Conservation (phyloP, 2,113 vertebrate genomes). For the Sisor rabdophorus region DNA sequence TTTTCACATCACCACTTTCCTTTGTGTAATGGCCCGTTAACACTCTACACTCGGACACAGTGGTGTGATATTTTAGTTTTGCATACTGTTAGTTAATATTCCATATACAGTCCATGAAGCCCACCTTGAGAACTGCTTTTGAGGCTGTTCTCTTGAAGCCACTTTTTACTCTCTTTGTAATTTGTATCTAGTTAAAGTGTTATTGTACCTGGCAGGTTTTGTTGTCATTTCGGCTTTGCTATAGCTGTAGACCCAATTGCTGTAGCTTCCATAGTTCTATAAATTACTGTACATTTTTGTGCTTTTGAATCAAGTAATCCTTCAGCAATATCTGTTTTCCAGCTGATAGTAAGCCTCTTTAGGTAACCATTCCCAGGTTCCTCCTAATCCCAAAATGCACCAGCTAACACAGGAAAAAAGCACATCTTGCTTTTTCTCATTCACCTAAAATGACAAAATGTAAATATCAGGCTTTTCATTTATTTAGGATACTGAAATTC, state of each 20-base stretch:
- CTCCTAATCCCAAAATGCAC: slow-evolving; percentile 54
- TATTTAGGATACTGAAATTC: not conserved
- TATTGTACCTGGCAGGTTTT: slow-evolving; percentile 52
- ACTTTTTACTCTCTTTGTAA: slow-evolving; percentile 44
- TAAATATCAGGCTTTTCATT: not conserved
- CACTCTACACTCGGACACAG: slow-evolving; percentile 66
- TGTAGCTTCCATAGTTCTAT: slow-evolving; percentile 29
- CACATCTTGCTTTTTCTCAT: slow-evolving; percentile 44
- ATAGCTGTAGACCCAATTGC: not conserved
- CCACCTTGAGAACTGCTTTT: slow-evolving; percentile 54
- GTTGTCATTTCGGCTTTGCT: slow-evolving; percentile 52
- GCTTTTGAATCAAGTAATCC: slow-evolving; percentile 50
- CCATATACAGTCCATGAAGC: not conserved
- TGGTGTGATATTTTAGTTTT: not conserved
- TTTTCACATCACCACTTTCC: slow-evolving; percentile 46
- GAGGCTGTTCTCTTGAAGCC: slow-evolving; percentile 48
- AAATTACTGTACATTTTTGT: slow-evolving; percentile 45
- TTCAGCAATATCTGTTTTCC: slow-evolving; percentile 44
- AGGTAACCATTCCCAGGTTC: slow-evolving; percentile 58
- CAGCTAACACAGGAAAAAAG: slow-evolving; percentile 53
- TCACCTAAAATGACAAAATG: slow-evolving; percentile 33
- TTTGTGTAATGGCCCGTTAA: slow-evolving; percentile 56
- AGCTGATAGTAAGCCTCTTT: slow-evolving; percentile 54
- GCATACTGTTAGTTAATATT: not conserved
- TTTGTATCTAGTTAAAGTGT: slow-evolving; percentile 29